Conservation (phyloP, 2,113 vertebrate species). For the cat (Felis catus) region DNA sequence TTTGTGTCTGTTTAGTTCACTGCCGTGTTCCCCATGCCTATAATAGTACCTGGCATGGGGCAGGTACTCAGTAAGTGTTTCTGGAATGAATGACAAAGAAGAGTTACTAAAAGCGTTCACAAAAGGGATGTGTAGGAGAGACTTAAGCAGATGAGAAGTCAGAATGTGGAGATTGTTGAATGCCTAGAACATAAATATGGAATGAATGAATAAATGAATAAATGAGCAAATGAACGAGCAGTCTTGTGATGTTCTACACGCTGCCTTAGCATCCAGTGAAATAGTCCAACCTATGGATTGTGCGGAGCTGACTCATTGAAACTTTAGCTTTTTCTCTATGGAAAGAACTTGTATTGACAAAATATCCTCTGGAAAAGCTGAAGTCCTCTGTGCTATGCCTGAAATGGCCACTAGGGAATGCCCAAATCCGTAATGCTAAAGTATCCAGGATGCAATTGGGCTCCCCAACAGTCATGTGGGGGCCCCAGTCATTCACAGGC, state of each 20-base stretch:
- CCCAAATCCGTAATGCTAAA: conserved; percentile 41
- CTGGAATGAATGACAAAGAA: conserved; percentile 31
- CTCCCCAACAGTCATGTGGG: neutral
- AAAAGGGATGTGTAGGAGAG: neutral
- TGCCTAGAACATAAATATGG: neutral
- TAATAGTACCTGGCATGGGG: neutral
- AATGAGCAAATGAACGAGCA: neutral
- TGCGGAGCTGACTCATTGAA: neutral
- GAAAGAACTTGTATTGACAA: conserved; percentile 9
- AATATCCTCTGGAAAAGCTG: neutral
- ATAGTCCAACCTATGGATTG: neutral
- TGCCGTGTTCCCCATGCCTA: neutral
- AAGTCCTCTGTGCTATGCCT: neutral
- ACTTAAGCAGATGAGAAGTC: neutral
- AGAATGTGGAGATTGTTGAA: neutral
- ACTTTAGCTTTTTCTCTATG: neutral
- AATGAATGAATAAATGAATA: neutral
- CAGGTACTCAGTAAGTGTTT: neutral
- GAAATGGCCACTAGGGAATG: conserved; percentile 64
- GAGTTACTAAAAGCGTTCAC: neutral
- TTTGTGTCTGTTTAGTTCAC: neutral
- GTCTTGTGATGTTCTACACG: neutral
- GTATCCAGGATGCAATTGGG: neutral
- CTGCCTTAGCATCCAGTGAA: neutral
- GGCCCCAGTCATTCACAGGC: neutral